phyloP scores from a whole-genome alignment of 2,888 invertebrate species.

The Serrognathus titanus region DNA sequence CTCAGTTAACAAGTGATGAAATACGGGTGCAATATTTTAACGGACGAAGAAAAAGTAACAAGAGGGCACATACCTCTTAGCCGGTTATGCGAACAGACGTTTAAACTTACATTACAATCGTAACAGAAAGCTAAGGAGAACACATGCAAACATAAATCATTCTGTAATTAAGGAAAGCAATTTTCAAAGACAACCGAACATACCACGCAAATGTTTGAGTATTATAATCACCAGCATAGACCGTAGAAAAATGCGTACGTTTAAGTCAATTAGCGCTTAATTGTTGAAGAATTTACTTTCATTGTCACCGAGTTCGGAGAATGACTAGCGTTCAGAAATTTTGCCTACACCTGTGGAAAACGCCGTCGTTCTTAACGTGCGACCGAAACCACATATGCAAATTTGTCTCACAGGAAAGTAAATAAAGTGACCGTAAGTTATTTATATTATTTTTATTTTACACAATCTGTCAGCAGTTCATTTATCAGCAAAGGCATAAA shows the following conservation, averaged over 20 bases:
- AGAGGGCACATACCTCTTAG: neutral
- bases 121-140: conserved; percentile 1
- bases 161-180: conserved; percentile 1
- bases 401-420: too few species aligned
- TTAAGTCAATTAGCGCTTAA: neutral
- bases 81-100: neutral
- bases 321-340: too few species aligned
- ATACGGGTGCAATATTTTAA: too few species aligned
- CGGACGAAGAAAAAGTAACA: too few species aligned
- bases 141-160: conserved; percentile 1
- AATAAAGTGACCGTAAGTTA: too few species aligned
- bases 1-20: too few species aligned
- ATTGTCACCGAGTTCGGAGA: too few species aligned
- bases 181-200: neutral
- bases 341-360: too few species aligned
- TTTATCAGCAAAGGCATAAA: conserved; percentile 12
- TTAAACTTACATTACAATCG: neutral
- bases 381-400: too few species aligned
- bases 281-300: too few species aligned
- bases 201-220: neutral
- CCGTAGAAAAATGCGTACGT: neutral
- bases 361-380: too few species aligned
- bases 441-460: too few species aligned
- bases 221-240: neutral
- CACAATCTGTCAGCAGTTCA: conserved; percentile 6